Base-by-base conservation (phyloP, 2,888 invertebrate species). In the Noctua fimbriata region DNA sequence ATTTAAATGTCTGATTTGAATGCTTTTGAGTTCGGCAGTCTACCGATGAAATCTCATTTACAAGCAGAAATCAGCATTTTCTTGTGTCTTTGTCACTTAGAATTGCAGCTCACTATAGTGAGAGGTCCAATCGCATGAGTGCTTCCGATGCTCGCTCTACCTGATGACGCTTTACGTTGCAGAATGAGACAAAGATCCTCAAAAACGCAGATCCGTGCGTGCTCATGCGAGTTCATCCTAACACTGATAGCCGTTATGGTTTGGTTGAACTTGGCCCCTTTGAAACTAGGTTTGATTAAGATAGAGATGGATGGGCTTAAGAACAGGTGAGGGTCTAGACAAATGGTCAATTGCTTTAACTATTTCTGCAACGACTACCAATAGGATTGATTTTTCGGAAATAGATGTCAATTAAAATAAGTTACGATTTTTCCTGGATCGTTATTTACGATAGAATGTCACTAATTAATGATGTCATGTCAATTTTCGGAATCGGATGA, bases 1-100 rank as follows among this genome's bases (percentile, higher is more conserved):
- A 5, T 80, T 55, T 71, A 73, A 82, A 73, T 67, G 69, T 63
- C 36, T 32, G 47, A 74, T 77, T 73, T 72, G 47, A 73, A 76
- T 69, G 63, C 69, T 69, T 69, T 49, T 81, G 69, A 65, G 52
- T 52, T 60, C 24, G 58, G n/a, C 28, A 60, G 6, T 16, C 60
- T 60, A 14, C 6, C 0, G 18, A 4, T 21, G 21, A 63, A 21
- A 63, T 21, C 10, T 21, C 32, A 32, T 21, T 63, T 63, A 32
- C 10, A 32, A 21, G 16, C 32, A 36, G 0, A 65, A 16, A 18
- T 65, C 12, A 16, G 60, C 14, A 60, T 16, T 28, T n/a, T 58
- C n/a, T 58, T 58, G 58, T n/a, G 0, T 12, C 4, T 14, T 58
- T 55, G 55, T 55, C 12, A 52, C 52, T 52, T 52, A 52, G 52